phyloP scores from a whole-genome alignment of 1,140 invertebrate genomes.

The Colletes latitarsis region DNA sequence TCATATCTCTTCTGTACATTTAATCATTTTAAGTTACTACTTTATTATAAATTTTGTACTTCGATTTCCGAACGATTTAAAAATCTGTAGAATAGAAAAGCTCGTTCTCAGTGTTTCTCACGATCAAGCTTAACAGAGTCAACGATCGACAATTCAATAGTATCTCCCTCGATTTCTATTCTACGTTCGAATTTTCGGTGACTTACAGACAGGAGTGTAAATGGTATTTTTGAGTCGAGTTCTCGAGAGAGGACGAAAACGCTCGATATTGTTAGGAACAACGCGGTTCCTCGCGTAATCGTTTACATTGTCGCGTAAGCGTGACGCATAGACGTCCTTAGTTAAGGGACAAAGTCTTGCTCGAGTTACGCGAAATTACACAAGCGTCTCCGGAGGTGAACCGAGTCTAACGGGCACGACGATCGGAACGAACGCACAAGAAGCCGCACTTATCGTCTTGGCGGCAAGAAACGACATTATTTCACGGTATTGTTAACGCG shows the following conservation, averaged over 20 bases:
- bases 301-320: constrained; percentile 4
- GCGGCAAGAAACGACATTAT: constrained; percentile 38
- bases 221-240: no score
- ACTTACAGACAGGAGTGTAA: no score
- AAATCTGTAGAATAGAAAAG: no score
- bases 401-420: constrained; percentile 12
- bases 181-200: no score
- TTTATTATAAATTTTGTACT: no score
- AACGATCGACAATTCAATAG: no score
- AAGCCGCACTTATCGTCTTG: constrained; percentile 9
- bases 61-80: no score
- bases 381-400: neutral
- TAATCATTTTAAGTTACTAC: no score
- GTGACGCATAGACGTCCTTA: constrained; percentile 15
- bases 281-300: constrained; percentile 7
- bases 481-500: constrained; percentile 31
- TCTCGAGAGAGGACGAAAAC: neutral
- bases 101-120: no score
- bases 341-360: constrained; percentile 18
- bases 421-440: constrained; percentile 16
- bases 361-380: constrained; percentile 39
- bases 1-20: no score
- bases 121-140: no score
- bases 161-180: no score
- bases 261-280: constrained; percentile 9